phyloP scores from a whole-genome alignment of 2,888 invertebrate species.

The Embidobia sp. region DNA sequence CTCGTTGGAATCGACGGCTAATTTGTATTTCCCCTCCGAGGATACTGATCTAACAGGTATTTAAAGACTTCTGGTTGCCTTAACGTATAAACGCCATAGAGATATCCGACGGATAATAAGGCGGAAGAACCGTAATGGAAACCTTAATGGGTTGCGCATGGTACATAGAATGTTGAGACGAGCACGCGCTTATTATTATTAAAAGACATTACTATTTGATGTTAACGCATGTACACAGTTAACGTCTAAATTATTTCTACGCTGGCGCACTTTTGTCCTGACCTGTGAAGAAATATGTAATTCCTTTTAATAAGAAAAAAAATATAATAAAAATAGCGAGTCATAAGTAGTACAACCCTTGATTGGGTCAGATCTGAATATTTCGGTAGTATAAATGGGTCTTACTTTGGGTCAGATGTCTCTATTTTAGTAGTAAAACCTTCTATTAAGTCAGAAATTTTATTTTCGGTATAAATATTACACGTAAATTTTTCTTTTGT shows the following conservation, averaged over 20 bases:
- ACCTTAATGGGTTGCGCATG: constrained; percentile 57
- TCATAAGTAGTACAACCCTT: too few species aligned
- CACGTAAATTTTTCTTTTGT: too few species aligned
- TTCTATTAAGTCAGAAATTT: too few species aligned
- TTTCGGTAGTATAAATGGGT: too few species aligned
- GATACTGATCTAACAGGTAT: constrained; percentile 47
- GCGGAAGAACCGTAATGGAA: constrained; percentile 64
- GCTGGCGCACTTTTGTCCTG: too few species aligned
- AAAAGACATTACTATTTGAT: constrained; percentile 58
- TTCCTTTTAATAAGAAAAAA: too few species aligned
- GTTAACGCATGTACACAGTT: constrained; percentile 36
- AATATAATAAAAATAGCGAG: too few species aligned
- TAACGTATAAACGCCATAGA: constrained; percentile 34
- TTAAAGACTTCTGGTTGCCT: constrained; percentile 58
- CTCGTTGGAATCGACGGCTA: constrained; percentile 34
- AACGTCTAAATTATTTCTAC: constrained; percentile 2
- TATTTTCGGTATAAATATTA: too few species aligned
- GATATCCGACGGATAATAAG: constrained; percentile 59
- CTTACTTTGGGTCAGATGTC: too few species aligned
- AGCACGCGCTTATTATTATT: constrained; percentile 63
- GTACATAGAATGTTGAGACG: constrained; percentile 51
- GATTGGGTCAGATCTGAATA: too few species aligned
- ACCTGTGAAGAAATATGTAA: too few species aligned
- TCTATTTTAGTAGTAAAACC: too few species aligned
- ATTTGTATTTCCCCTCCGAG: constrained; percentile 48